A percentile compares a stretch with the other conserved stretches of the same genome.
Conservation (phyloP, 2,113 vertebrate genomes). For the Ginglymostoma cirratum region DNA sequence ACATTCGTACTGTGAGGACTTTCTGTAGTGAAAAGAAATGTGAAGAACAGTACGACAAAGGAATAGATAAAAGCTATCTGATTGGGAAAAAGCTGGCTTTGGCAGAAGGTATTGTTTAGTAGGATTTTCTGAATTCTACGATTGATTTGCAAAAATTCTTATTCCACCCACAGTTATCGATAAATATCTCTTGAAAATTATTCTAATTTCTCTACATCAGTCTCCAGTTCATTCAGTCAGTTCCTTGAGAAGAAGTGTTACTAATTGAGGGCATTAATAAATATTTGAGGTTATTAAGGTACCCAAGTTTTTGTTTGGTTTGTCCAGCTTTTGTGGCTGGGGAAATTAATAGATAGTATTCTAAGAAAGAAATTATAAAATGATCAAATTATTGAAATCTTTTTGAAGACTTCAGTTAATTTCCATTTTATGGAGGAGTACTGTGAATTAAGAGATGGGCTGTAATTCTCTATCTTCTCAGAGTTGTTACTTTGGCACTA, state of each 20-base stretch:
- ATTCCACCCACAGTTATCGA: background rate
- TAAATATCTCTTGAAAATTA: background rate
- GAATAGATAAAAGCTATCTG: constrained; percentile 29
- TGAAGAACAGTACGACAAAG: constrained; percentile 26
- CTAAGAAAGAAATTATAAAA: background rate
- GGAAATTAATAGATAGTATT: background rate
- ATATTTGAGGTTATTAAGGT: background rate
- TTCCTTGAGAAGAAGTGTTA: background rate
- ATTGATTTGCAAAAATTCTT: background rate
- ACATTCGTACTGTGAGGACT: constrained; percentile 35
- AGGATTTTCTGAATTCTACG: background rate
- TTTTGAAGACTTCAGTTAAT: background rate
- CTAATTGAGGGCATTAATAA: background rate
- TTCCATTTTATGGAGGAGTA: background rate
- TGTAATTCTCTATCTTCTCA: background rate
- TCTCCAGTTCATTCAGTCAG: background rate
- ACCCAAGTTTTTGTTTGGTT: background rate
- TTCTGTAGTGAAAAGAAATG: constrained; percentile 34
- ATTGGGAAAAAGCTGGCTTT: constrained; percentile 32
- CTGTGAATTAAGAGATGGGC: background rate
- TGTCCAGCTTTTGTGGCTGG: background rate
- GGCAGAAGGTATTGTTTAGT: constrained; percentile 6
- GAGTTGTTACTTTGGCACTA: background rate
- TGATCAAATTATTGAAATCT: background rate
- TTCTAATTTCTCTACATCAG: background rate